Conservation (phyloP, 2,888 invertebrate species). For the Tetrapedia diversipes region DNA sequence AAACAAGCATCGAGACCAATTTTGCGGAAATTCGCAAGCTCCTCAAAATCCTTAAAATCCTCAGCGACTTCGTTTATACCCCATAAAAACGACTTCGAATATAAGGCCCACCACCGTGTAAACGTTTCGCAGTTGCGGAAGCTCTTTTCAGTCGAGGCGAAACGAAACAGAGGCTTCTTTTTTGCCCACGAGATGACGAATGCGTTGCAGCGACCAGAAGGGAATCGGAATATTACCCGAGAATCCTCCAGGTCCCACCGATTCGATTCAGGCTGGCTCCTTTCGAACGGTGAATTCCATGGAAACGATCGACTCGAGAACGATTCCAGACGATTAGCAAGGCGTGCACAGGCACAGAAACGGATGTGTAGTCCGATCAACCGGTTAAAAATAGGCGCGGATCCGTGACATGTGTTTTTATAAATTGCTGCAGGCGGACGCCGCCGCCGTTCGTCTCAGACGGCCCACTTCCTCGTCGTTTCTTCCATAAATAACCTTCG, state of each 20-base stretch:
- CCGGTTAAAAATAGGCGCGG: slow-evolving; percentile 40
- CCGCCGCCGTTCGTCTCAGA: neutral
- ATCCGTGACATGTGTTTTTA: slow-evolving; percentile 50
- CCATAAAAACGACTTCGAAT: neutral
- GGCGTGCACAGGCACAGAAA: slow-evolving; percentile 14
- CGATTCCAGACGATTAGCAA: slow-evolving; percentile 20
- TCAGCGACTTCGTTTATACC: rapidly evolving
- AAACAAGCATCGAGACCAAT: neutral
- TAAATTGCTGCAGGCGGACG: slow-evolving; percentile 31
- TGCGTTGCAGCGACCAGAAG: slow-evolving; percentile 23
- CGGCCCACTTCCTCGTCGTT: slow-evolving; percentile 27
- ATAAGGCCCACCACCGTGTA: no score
- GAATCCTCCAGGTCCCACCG: no score
- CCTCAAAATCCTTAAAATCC: neutral
- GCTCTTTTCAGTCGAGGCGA: no score
- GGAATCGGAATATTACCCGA: slow-evolving; percentile 1
- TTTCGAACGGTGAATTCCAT: slow-evolving; percentile 20
- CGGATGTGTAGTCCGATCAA: slow-evolving; percentile 16
- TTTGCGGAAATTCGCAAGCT: neutral
- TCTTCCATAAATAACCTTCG: slow-evolving; percentile 47
- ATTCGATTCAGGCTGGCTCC: neutral
- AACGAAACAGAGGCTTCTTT: neutral
- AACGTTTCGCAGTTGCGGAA: no score
- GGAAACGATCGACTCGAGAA: slow-evolving; percentile 12
- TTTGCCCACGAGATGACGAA: neutral